Base-by-base conservation (phyloP, 2,797 vertebrate species). In the Myotis myotis region DNA sequence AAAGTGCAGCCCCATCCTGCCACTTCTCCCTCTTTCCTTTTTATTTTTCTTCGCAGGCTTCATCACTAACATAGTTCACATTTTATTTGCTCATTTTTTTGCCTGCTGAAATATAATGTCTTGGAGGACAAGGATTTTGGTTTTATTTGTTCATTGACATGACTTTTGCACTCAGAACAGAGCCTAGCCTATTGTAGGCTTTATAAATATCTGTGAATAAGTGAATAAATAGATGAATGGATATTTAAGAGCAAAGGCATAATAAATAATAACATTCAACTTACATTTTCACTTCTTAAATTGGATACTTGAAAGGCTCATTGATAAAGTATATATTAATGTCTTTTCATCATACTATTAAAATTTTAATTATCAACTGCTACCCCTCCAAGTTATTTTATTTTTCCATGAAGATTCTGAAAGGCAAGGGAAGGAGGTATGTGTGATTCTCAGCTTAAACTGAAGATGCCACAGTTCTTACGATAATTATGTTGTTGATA, bases 281-380 rank as follows among this genome's bases (percentile, higher is more conserved):
- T 25, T 71, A 57, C 0, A 6, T 70, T 83, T 87, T 93, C 47
- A 76, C 17, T 87, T 95, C 55, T 94, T 95, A 92, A 90, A 60
- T 64, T 51, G 47, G 81, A 53, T 41, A 57, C 22, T 72, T 89
- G 41, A 79, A 90, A 90, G 44, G 1, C 20, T 89, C 23, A 13
- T 16, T 62, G 71, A 82, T 62, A 41, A 70, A 76, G 13, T 47
- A 68, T 19, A 33, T 47, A 33, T 62, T 75, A 64, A 72, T 13
- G 22, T 75, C 15, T 85, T 78, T 90, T 90, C 76, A 80, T 49
- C 85, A 78, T 11, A 72, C 25, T 22, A 92, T 57, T 70, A 89
- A n/a, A 30, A 7, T 55, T 82, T 36, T n/a, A 72, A 41, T 82
- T 62, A 74, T 85, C 68, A 82, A 19, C 16, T 66, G 36, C 16